phyloP scores from a whole-genome alignment of 2,888 invertebrate species.

The Rhyacophila evoluta region DNA sequence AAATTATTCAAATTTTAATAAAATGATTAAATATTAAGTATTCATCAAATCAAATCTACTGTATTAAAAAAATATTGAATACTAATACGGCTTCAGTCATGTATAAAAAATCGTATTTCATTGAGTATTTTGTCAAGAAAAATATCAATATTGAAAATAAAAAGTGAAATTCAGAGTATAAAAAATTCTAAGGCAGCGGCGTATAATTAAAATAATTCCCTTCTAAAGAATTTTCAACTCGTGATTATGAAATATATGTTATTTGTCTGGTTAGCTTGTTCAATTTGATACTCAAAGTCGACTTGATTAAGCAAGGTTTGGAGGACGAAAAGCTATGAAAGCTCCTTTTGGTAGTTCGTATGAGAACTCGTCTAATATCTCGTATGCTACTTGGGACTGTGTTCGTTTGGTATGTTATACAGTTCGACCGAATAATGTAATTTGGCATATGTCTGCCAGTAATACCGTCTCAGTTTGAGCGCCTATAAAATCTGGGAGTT shows the following conservation, averaged over 20 bases:
- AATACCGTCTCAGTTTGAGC: conserved; percentile 18
- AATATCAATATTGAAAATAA: too few species aligned
- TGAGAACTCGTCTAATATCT: conserved; percentile 20
- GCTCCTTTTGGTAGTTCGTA: background rate
- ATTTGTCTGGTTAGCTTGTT: background rate
- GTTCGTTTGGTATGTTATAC: conserved; percentile 31
- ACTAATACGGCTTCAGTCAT: too few species aligned
- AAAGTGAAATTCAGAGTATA: too few species aligned
- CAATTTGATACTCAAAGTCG: conserved; percentile 1
- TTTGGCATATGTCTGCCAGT: conserved; percentile 26
- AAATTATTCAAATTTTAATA: too few species aligned
- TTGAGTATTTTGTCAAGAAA: too few species aligned
- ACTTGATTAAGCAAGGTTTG: conserved; percentile 42
- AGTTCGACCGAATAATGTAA: conserved; percentile 34
- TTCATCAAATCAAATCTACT: too few species aligned
- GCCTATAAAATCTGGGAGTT: background rate
- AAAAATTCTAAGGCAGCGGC: background rate
- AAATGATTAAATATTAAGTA: too few species aligned
- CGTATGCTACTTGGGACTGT: conserved; percentile 29
- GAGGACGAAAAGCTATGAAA: conserved; percentile 28
- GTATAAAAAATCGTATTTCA: too few species aligned
- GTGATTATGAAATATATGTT: background rate
- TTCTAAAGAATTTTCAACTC: background rate
- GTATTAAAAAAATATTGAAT: too few species aligned
- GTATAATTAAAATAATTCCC: background rate